phyloP scores from a whole-genome alignment of 2,888 invertebrate species.

The Synergus gifuensis region DNA sequence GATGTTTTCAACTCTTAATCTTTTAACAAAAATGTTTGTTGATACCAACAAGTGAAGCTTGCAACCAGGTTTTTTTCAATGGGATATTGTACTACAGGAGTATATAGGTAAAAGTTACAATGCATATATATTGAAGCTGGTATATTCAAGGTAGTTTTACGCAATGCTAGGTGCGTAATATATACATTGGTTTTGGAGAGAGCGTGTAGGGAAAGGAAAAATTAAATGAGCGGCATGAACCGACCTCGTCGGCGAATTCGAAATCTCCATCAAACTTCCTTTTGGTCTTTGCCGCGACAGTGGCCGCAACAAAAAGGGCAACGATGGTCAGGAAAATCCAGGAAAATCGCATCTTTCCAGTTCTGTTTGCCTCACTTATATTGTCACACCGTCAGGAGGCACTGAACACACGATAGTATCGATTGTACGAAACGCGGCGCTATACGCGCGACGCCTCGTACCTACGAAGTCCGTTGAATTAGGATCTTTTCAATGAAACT shows the following conservation, averaged over 20 bases:
- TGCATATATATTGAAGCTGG: not conserved
- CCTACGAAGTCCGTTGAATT: slow-evolving; percentile 14
- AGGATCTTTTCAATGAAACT: slow-evolving; percentile 7
- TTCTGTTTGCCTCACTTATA: slow-evolving; percentile 35
- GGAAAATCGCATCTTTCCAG: slow-evolving; percentile 75
- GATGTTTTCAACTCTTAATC: not conserved
- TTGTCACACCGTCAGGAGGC: slow-evolving; percentile 40
- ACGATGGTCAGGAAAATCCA: slow-evolving; percentile 77
- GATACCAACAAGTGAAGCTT: not conserved
- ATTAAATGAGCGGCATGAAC: slow-evolving; percentile 56
- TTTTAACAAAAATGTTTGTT: slow-evolving; percentile 13
- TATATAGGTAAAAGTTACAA: not conserved
- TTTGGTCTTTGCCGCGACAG: slow-evolving; percentile 79
- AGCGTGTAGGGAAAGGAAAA: slow-evolving; percentile 50
- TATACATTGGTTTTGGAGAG: slow-evolving; percentile 50
- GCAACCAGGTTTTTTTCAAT: not conserved
- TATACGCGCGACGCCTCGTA: slow-evolving; percentile 41
- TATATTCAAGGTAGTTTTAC: slow-evolving; percentile 28
- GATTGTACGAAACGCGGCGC: slow-evolving; percentile 42
- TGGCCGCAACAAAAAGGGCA: slow-evolving; percentile 56
- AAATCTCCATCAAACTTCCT: slow-evolving; percentile 88
- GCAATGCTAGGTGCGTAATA: slow-evolving; percentile 32
- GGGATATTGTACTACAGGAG: not conserved
- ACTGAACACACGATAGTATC: slow-evolving; percentile 38
- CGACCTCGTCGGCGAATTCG: slow-evolving; percentile 89